Evolutionary conservation across 53 echinoderm and acorn worm species (phyloP).

Genomic region (Holothuria scabra): DNA sequence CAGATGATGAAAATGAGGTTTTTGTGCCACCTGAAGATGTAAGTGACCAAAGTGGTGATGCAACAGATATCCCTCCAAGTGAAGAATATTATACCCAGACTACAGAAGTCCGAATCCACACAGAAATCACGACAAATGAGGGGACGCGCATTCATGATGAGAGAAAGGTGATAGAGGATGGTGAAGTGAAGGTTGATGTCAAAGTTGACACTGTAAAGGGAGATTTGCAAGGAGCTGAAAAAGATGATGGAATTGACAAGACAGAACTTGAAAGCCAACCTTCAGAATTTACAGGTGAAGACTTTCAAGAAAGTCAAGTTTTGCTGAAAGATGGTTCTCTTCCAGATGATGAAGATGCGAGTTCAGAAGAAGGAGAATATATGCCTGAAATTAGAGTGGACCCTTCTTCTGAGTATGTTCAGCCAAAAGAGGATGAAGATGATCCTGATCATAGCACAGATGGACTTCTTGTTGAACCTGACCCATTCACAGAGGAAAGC

Average conservation of each 20-base stretch:
- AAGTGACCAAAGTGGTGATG: not conserved
- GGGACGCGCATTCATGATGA: constrained; percentile 31
- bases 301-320: not conserved
- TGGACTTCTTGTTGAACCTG: constrained; percentile 51
- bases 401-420: constrained; percentile 41
- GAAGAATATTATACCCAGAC: constrained; percentile 14
- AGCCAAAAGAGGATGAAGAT: constrained; percentile 10
- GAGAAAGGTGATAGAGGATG: constrained; percentile 31
- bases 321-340: not conserved
- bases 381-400: constrained; percentile 62
- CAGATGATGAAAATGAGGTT: constrained; percentile 17
- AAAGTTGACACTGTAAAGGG: constrained; percentile 25
- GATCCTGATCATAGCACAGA: not conserved
- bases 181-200: constrained; percentile 28
- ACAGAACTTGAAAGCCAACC: not conserved
- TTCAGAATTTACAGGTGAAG: not conserved
- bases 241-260: constrained; percentile 11
- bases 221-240: not conserved
- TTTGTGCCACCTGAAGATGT: not conserved
- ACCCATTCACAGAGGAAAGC: constrained; percentile 72
- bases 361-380: constrained; percentile 58
- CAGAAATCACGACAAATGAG: constrained; percentile 31
- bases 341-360: constrained; percentile 56
- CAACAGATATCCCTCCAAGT: not conserved
- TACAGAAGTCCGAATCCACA: constrained; percentile 38